Conservation (phyloP, 1,140 invertebrate genomes). For the Drosophila sechellia region DNA sequence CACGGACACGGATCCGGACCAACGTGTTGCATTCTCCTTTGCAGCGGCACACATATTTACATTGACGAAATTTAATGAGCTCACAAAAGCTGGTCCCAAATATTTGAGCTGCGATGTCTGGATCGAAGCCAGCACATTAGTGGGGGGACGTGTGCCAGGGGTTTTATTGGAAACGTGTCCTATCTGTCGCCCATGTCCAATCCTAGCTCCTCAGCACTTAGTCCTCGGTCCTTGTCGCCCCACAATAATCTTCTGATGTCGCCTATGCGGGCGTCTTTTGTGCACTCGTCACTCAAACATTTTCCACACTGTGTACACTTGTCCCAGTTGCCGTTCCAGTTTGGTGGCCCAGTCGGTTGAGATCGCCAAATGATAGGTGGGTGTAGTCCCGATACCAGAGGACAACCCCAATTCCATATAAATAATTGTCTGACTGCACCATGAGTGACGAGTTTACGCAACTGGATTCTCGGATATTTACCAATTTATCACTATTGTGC, state of each 20-base stretch:
- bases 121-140: constrained; percentile 47
- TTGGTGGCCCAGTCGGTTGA: constrained; percentile 11
- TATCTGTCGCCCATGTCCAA: constrained; percentile 54
- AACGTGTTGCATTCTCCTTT: constrained; percentile 68
- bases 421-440: not conserved
- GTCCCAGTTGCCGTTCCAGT: constrained; percentile 9
- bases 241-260: constrained; percentile 17
- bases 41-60: constrained; percentile 59
- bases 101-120: constrained; percentile 51
- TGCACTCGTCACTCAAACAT: constrained; percentile 28
- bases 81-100: constrained; percentile 66
- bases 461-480: not conserved
- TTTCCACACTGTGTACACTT: constrained; percentile 6
- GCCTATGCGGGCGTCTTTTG: constrained; percentile 22
- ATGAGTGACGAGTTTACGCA: not conserved
- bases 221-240: not conserved
- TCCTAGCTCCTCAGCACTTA: constrained; percentile 20
- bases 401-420: not conserved
- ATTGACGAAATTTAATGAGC: constrained; percentile 79
- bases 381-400: not conserved
- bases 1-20: constrained; percentile 17
- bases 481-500: constrained; percentile 1
- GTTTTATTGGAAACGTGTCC: constrained; percentile 80
- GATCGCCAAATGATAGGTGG: constrained; percentile 6
- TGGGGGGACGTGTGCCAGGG: constrained; percentile 55